Evolutionary conservation across 92 coral and sea anemone species (phyloP), one percentile per base, ranked within the genome.

Genomic region (Siderastrea siderea): DNA sequence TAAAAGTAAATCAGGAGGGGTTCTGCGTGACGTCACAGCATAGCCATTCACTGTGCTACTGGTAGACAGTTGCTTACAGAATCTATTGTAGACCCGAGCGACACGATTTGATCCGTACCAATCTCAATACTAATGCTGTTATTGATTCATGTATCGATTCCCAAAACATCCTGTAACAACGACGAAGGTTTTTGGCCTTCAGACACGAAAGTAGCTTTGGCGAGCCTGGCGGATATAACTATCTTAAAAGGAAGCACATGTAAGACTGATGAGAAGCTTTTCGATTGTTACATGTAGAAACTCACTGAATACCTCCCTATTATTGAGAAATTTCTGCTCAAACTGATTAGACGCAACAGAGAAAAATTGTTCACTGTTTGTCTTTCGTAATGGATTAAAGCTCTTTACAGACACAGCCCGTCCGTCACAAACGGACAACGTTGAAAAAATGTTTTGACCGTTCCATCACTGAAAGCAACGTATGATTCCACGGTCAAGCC

Each of bases 401-500:
- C 4, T 3, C 16, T 60, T 60, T 15, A 78, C 70, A 5, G 70
- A 47, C 38, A 26, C 38, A 26, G 38, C 38, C 38, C 38, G 38
- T 60, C 7, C 47, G 2, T 13, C 79, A 19, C 79, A 5, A 38
- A 7, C 15, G 47, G 58, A 45, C 45, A 3, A 10, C 57, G 58
- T 76, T 38, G 69, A 46, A 46, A 1, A 77, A 58, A 59, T 0
- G 60, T 77, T 14, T n/a, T 77, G 16, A 8, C 5, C 3, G 60
- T 57, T 46, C 7, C 70, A 45, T 45, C 70, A 48, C 80, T 83
- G n/a, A 72, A 58, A 17, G 8, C 38, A 44, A 83, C 0, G 47
- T 83, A 58, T 58, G 80, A 72, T 46, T 71, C 87, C 69, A 57
- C 68, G 1, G 47, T 83, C 14, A 73, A 46, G 15, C 87, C 68